These are phyloP conservation scores for Pharmacophagus antenor DNA, from an alignment of 2,888 invertebrate genomes.

Conservation along the genomic window DNA sequence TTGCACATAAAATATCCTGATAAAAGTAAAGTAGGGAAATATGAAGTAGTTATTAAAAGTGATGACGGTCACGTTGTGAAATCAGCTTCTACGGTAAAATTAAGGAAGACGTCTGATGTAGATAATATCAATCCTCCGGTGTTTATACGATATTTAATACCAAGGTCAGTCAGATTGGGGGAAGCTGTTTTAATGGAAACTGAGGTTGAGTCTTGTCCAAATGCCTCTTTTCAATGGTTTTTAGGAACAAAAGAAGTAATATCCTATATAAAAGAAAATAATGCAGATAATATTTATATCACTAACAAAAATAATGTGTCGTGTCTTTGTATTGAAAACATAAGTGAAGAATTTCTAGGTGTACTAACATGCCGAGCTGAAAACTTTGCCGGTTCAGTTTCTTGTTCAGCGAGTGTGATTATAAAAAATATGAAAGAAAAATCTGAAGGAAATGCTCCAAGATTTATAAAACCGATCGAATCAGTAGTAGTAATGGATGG, in stretches of 20 bases:
- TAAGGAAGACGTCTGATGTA: constrained; percentile 82
- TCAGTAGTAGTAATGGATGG: constrained; percentile 93
- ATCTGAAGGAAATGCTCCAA: constrained; percentile 79
- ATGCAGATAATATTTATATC: constrained; percentile 86
- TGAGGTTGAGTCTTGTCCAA: constrained; percentile 87
- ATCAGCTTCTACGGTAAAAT: constrained; percentile 90
- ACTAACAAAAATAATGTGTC: constrained; percentile 87
- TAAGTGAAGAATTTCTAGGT: constrained; percentile 85
- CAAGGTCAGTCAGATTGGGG: constrained; percentile 85
- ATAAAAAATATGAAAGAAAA: constrained; percentile 78
- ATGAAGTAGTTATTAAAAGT: constrained; percentile 88
- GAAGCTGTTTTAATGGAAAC: constrained; percentile 90
- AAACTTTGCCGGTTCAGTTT: constrained; percentile 93
- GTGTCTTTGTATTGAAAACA: constrained; percentile 87
- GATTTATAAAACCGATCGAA: constrained; percentile 86
- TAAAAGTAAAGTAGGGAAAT: constrained; percentile 91
- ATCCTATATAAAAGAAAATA: constrained; percentile 73
- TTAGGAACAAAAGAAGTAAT: constrained; percentile 86
- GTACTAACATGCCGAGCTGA: constrained; percentile 93
- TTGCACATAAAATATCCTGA: constrained; percentile 84
- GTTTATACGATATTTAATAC: constrained; percentile 86
- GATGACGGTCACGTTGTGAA: constrained; percentile 89
- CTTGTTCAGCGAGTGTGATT: constrained; percentile 88
- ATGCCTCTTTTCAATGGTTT: constrained; percentile 94
- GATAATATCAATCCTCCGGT: constrained; percentile 85